A percentile compares a stretch with the other conserved stretches of the same genome.
These are phyloP conservation scores for Mantis religiosa DNA, from an alignment of 2,888 invertebrate genomes.

Conservation along the genomic window DNA sequence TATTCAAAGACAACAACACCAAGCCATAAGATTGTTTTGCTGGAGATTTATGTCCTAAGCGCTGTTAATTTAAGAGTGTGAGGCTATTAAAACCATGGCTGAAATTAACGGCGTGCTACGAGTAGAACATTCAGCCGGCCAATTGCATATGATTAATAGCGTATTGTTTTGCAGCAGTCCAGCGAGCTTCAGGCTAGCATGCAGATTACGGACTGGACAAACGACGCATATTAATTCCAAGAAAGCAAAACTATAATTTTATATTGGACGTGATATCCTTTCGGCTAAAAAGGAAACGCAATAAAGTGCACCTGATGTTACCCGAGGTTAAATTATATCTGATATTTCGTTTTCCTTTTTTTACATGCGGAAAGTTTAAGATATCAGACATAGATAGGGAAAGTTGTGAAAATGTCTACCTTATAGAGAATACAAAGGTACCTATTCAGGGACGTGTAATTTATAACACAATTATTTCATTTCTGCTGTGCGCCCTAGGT, in stretches of 20 bases:
- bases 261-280: not conserved
- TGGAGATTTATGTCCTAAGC: no score
- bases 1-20: no score
- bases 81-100: not conserved
- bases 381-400: no score
- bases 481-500: no score
- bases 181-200: not conserved
- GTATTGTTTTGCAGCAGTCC: not conserved
- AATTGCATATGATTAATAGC: not conserved
- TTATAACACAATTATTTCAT: no score
- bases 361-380: not conserved
- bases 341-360: not conserved
- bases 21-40: no score
- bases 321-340: not conserved
- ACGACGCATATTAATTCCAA: not conserved
- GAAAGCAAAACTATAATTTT: not conserved
- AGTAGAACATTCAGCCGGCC: not conserved
- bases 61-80: not conserved
- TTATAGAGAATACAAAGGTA: no score
- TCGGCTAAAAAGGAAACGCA: not conserved
- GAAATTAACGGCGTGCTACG: not conserved
- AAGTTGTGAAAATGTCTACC: no score
- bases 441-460: no score
- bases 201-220: not conserved
- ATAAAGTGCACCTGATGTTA: not conserved